Evolutionary conservation across 2,888 invertebrate genomes (phyloP), one percentile per base, ranked within the genome.

Genomic region (Galerucella calmariensis): DNA sequence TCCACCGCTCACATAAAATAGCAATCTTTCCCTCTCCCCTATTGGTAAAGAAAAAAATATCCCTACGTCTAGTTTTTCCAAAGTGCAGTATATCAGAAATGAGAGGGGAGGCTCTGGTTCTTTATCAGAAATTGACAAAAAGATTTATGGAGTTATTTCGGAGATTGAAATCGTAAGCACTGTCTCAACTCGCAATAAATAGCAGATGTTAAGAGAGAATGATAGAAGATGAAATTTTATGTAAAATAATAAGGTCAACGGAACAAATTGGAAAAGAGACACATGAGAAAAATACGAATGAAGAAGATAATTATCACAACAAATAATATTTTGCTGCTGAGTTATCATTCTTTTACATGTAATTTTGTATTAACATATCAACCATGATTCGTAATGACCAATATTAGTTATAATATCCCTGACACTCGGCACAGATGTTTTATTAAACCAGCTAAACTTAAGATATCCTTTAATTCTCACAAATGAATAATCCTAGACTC

Each of bases 121-220:
- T 16, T 53, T 53, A 53, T 53, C 53, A 53, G 53, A 53, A 53
- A 53, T 53, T 53, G 16, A 53, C 53, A 53, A 48, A 48, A 48
- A 53, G 48, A 53, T 53, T 53, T 53, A 53, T 53, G 5, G 53
- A 14, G 53, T 53, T 53, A 14, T 53, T 53, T 53, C 14, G 48
- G 4, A 48, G 48, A 14, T 53, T 14, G n/a, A 16, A 53, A 14
- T n/a, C n/a, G n/a, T 53, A 53, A 53, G 16, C 53, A 53, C 12
- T 53, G 53, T 48, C 12, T 48, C 46, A 48, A 12, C 46, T 48
- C 14, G 11, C 14, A 48, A 48, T 48, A 48, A 48, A 48, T 48
- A 11, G 14, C 48, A 41, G 35, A 41, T 35, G 35, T 35, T 35
- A 35, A 35, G 5, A 41, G 35, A 8, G 8, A 41, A 41, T 41